phyloP scores from a whole-genome alignment of 2,113 vertebrate genomes.

The Trogon surrucura region DNA sequence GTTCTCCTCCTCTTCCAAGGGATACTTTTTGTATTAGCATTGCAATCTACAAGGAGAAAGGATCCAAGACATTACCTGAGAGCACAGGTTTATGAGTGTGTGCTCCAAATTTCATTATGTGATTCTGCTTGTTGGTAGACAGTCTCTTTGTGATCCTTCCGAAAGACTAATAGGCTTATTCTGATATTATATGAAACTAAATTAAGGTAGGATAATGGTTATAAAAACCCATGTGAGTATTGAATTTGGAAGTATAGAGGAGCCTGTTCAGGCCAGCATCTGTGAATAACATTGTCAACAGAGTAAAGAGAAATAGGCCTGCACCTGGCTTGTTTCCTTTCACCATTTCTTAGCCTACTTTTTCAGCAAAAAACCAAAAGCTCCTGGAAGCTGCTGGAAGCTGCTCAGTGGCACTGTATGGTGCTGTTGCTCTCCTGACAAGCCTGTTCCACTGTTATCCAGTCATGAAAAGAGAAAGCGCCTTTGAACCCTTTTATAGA shows the following conservation, averaged over 20 bases:
- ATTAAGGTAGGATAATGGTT: not conserved
- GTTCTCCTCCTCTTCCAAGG: not conserved
- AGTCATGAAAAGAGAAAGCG: not conserved
- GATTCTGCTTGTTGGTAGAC: not conserved
- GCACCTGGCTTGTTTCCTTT: not conserved
- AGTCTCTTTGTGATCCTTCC: not conserved
- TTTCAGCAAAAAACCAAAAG: not conserved
- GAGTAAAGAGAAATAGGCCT: not conserved
- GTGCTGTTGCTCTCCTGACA: not conserved
- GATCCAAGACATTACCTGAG: not conserved
- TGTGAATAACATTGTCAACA: not conserved
- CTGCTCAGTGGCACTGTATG: not conserved
- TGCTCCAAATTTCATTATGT: not conserved
- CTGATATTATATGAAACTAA: not conserved
- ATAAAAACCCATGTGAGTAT: not conserved
- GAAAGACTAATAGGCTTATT: not conserved
- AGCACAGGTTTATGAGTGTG: not conserved
- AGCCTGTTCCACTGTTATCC: not conserved
- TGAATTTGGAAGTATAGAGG: not conserved
- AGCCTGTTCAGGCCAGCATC: not conserved
- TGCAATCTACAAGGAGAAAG: not conserved
- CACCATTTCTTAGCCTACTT: not conserved
- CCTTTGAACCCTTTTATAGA: not conserved
- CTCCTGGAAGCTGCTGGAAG: not conserved
- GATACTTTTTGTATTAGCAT: not conserved